Conservation (phyloP, 2,113 vertebrate genomes). For the Coptodon rendalli region DNA sequence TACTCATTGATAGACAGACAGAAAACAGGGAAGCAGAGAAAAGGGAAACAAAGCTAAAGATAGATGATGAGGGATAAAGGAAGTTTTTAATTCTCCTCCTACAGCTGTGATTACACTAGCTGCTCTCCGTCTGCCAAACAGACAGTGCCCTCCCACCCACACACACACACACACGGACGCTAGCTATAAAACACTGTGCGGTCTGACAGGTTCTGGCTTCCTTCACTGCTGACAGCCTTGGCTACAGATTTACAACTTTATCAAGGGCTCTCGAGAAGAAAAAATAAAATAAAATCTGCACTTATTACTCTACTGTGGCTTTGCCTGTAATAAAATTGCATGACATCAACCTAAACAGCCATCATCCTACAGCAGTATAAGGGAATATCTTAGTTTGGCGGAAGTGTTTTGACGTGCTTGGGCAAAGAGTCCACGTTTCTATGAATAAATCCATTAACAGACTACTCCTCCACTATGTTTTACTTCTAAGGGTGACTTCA, state of each 20-base stretch:
- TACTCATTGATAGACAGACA: neutral
- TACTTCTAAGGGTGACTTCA: neutral
- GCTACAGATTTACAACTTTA: constrained; percentile 23
- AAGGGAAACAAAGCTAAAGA: neutral
- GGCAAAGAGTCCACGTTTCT: neutral
- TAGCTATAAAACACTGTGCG: neutral
- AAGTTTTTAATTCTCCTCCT: constrained; percentile 12
- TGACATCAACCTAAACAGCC: neutral
- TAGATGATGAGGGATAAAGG: constrained; percentile 2
- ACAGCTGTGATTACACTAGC: constrained; percentile 33
- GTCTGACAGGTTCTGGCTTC: constrained; percentile 2
- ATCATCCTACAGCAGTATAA: neutral
- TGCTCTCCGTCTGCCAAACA: constrained; percentile 17
- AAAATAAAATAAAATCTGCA: neutral
- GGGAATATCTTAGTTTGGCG: neutral
- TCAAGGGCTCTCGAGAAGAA: neutral
- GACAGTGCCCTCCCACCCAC: neutral
- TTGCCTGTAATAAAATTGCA: neutral
- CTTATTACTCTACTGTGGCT: neutral
- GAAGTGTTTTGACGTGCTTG: neutral
- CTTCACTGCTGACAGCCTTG: neutral
- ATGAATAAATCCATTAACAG: neutral
- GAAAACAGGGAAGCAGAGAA: neutral
- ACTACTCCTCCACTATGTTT: neutral
- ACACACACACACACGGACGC: neutral